Base-by-base conservation (phyloP, 2,888 invertebrate genomes). In the Drosophila multiciliata region DNA sequence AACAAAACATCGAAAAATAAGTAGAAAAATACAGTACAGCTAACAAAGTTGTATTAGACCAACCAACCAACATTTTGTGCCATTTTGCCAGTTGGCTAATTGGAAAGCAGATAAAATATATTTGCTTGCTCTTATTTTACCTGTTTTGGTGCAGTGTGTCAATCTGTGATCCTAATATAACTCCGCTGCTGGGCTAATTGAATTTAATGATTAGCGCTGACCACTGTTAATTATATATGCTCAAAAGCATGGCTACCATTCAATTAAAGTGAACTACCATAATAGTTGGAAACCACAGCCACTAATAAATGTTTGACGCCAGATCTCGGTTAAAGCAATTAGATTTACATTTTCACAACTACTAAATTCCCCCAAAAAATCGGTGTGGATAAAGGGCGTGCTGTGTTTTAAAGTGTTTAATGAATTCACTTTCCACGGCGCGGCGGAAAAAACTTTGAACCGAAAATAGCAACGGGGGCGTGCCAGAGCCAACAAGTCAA, bases 401-500 rank as follows among this genome's bases (percentile, higher is more conserved):
- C 75, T 74, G 69, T 55, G 71, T 63, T 66, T 80, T 75, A 80
- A 80, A 80, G 77, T 80, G 73, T 67, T 74, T 80, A 83, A 80
- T 76, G 61, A 83, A 80, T 80, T 83, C 83, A 81, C 78, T 82
- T 83, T 75, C 54, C 54, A 38, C 36, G 3, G 42, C 36, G 29
- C 15, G 40, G 17, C 35, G 29, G 9, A 49, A 61, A 59, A n/a
- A 64, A 49, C 26, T 49, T 23, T 11, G 35, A 17, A 55, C 66
- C 80, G 53, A 76, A 80, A 73, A 75, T 69, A 73, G 77, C 81
- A 74, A 54, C 63, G 68, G 62, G 63, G 73, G 73, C 68, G 66
- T 50, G 80, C 36, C 60, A 59, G 33, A 50, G 78, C 71, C 81
- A 81, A 83, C 83, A 81, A 81, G 84, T 83, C 84, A 83, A 81